Evolutionary conservation across 2,113 vertebrate genomes (phyloP).

Genomic region (Ophthalmolycus amberensis): DNA sequence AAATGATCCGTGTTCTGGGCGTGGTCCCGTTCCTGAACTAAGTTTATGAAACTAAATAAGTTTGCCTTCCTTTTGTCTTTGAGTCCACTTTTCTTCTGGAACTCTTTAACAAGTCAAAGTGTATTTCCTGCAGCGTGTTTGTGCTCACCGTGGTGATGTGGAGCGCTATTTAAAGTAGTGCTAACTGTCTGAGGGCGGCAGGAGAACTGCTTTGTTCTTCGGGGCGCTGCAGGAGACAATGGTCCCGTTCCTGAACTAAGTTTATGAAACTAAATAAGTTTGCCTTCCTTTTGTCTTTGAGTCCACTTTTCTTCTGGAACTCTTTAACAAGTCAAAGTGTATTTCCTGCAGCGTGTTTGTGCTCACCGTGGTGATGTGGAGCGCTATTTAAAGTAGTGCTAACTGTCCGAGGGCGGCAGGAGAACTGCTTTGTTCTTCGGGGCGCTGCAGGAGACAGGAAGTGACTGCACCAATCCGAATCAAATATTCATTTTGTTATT

Average conservation of each 20-base stretch:
- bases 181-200: constrained; percentile 32
- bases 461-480: constrained; percentile 53
- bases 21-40: too few species aligned
- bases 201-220: background rate
- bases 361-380: constrained; percentile 1
- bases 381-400: constrained; percentile 51
- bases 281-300: constrained; percentile 23
- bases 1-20: too few species aligned
- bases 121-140: constrained; percentile 19
- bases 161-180: constrained; percentile 52
- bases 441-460: constrained; percentile 60
- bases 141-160: background rate
- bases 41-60: background rate
- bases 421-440: background rate
- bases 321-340: constrained; percentile 8
- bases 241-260: too few species aligned
- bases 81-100: constrained; percentile 35
- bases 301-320: constrained; percentile 33
- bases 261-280: background rate
- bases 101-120: constrained; percentile 17
- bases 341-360: constrained; percentile 24
- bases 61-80: constrained; percentile 29
- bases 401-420: constrained; percentile 38
- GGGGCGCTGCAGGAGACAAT: constrained; percentile 48
- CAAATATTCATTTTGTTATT: constrained; percentile 81